Evolutionary conservation across 30 jellyfish, hydroid and myxozoan genomes (phyloP), one percentile per base, ranked within the genome.

Genomic region (Phacellophora camtschatica): DNA sequence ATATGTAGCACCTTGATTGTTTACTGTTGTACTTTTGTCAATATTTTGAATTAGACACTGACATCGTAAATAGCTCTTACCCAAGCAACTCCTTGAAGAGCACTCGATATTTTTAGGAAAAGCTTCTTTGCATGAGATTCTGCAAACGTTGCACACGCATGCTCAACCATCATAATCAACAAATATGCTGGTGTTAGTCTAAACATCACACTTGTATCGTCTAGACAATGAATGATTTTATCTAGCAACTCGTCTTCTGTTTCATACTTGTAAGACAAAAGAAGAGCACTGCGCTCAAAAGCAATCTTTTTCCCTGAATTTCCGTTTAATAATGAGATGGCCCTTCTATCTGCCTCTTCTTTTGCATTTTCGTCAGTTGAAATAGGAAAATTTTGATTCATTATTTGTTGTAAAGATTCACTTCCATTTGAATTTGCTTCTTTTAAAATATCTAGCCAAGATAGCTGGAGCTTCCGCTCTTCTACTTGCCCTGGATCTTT

Each of bases 81-180:
- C 99, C 99, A 93, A 1, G 99, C 99, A 56, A 93, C 71, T 32
- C 99, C 83, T 76, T 93, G 99, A 33, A 93, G 82, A 13, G 95
- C 99, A 66, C 96, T 81, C 12, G 97, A 93, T 7, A 93, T 77
- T 71, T 93, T 93, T 41, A 93, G 76, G 23, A 93, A 71, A 6
- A 93, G 83, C 74, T 82, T 86, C 43, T 97, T 73, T 0, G 97
- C 94, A 18, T 66, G 94, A 12, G 83, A 22, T 25, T 87, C 97
- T 5, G 85, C 58, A 63, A 93, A 93, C 10, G 91, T 32, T 8
- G 99, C 99, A 74, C 96, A 97, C 27, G 99, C 87, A 53, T 93
- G 99, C 45, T 93, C 99, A 42, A 93, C 82, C 87, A 83, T 74
- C 99, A 87, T 87, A 39, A 83, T 72, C 61, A 93, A 50, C 33